Evolutionary conservation across 2,113 vertebrate species (phyloP), one percentile per base, ranked within the genome.

Genomic region (Odocoileus virginianus): DNA sequence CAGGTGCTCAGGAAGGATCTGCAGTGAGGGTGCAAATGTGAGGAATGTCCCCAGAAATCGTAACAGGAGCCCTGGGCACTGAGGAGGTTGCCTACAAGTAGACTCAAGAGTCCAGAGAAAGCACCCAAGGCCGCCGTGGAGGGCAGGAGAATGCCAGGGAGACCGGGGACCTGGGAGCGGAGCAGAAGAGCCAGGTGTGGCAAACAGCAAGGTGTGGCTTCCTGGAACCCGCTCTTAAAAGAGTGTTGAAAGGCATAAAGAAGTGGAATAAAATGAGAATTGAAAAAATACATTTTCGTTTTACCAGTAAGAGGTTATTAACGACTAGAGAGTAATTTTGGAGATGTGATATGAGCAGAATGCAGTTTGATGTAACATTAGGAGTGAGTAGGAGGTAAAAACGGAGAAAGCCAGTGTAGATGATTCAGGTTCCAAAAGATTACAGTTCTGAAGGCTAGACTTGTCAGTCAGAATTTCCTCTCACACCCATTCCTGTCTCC

Each of bases 221-320:
- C 40, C 27, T 57, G 40, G 50, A 87, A 81, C 25, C 67, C 36
- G 3, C 30, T 57, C 84, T 60, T 30, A 17, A 83, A 50, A 11
- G 21, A 52, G 21, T 58, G 19, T 91, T 67, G 71, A 87, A 50
- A 71, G 58, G 71, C 7, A 2, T 55, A 52, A 58, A 60, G 27
- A 58, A 28, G 50, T 27, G 21, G 64, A 58, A n/a, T 87, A 71
- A 90, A 91, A 81, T 71, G 36, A 79, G 28, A 60, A 47, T 78
- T 64, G 55, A 55, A 96, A 94, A 91, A 67, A 40, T 67, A 23
- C 16, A 50, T 21, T 57, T 96, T 71, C 19, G 43, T 43, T 94
- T 90, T 71, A 50, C 13, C 36, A 4, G 60, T n/a, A 50, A 47
- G 25, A 67, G 64, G 50, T n/a, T 88, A 45, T 43, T 43, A 50